Evolutionary conservation across 1,140 invertebrate genomes (phyloP), one percentile per base, ranked within the genome.

Genomic region (Philotrypesis tridentata): DNA sequence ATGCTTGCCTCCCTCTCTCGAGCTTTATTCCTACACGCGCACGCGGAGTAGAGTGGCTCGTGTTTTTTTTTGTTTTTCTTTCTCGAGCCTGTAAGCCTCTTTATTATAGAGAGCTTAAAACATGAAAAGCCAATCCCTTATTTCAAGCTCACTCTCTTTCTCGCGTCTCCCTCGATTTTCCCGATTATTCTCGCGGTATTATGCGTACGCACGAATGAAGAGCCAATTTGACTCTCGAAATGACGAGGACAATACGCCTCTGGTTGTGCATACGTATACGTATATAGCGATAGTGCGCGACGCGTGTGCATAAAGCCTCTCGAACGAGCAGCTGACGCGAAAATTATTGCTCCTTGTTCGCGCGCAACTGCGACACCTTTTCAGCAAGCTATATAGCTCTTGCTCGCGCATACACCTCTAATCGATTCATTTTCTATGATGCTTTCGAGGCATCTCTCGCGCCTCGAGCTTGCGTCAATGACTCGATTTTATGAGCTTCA

Each of bases 31-130:
- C 12, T 70, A 6, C 14, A 7, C 67, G 31, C 33, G 31, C 31
- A 7, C 25, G 3, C 9, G 9, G 31, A 70, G 5, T 37, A 37
- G 31, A 70, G 5, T 70, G 5, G 27, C 67, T 37, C 17, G 21
- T n/a, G 6, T 37, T 70, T 70, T 33, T 70, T n/a, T 37, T 12
- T 12, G 1, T n/a, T 31, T 3, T 70, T 70, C 21, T 55, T 48
- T 55, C 21, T 5, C 6, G 48, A 37, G 14, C 7, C 27, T 37
- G 6, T n/a, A 14, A 0, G 2, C 61, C 17, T 65, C 61, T 65
- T 65, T 65, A 65, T 65, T 65, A 65, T 65, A 65, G 27, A 65
- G 61, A 55, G 9, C 61, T 65, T 65, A 65, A 65, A 65, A 65
- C 11, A 65, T 65, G 27, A 65, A 65, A 65, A 21, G 27, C 61